Evolutionary conservation across 1,140 invertebrate genomes (phyloP).

Genomic region (Drosophila bocqueti): DNA sequence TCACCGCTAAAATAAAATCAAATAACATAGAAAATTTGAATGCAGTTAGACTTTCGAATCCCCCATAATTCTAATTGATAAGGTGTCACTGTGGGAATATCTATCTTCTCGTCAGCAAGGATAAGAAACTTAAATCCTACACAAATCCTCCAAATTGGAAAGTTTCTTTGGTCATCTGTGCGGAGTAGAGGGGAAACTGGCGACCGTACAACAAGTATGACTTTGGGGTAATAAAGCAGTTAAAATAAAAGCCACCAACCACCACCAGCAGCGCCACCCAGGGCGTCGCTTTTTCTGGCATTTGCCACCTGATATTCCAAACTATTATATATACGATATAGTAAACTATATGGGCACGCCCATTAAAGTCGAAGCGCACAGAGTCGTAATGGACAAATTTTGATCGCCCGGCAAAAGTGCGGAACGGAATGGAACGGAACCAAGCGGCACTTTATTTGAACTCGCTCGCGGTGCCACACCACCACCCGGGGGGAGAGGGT

Average conservation of each 20-base stretch:
- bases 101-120: background rate
- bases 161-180: constrained; percentile 2
- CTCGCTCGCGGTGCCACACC: constrained; percentile 11
- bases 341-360: constrained; percentile 12
- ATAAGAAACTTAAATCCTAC: constrained; percentile 16
- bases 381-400: constrained; percentile 46
- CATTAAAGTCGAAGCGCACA: constrained; percentile 9
- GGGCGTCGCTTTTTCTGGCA: constrained; percentile 13
- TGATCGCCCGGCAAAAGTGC: constrained; percentile 40
- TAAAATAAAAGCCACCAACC: constrained; percentile 1
- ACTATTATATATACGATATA: background rate
- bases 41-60: background rate
- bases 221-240: constrained; percentile 20
- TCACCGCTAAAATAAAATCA: background rate
- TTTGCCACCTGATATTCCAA: constrained; percentile 13
- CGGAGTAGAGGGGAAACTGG: background rate
- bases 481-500: background rate
- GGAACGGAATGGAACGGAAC: constrained; percentile 51
- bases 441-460: constrained; percentile 60
- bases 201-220: constrained; percentile 5
- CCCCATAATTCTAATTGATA: background rate
- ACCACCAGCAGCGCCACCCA: constrained; percentile 8
- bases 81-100: background rate
- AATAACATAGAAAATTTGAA: background rate
- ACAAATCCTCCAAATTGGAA: constrained; percentile 10